Evolutionary conservation across 2,888 invertebrate genomes (phyloP), one percentile per base, ranked within the genome.

Genomic region (Beris chalybata): DNA sequence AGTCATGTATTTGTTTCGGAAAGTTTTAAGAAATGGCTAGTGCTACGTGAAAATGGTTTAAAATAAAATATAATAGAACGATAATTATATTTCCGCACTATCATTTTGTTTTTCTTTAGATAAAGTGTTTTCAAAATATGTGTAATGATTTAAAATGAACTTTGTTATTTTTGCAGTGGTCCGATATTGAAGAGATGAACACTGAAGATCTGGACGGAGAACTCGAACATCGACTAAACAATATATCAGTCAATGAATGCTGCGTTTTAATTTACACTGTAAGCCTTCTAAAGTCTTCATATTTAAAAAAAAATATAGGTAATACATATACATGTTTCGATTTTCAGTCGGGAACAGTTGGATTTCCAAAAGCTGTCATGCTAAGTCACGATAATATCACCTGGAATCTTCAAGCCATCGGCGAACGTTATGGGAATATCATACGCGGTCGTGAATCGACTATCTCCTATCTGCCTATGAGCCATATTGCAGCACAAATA

Each of bases 301-400:
- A 6, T 52, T 22, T 52, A 1, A 4, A 52, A 15, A 11, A 13
- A 15, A 4, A 1, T 4, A 22, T 22, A 22, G n/a, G n/a, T n/a
- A n/a, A n/a, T n/a, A n/a, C n/a, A n/a, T n/a, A 22, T 22, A 22
- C 3, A 22, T 22, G 3, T 22, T 22, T 22, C 22, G 22, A 22
- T 22, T 61, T 83, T 53, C 79, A 92, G 91, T 93, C 93, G 1
- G 94, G 94, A 61, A 95, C 94, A 4, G 89, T 92, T 71, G 94
- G 94, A 43, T 86, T 89, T 73, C 94, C 95, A 30, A 96, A 96
- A 81, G 96, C 92, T 32, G 95, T 93, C 31, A 96, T 96, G 96
- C 78, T 96, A 70, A 90, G 88, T 68, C 96, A 96, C 78, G 96
- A 96, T 81, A 95, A 93, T 80, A 82, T 95, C 56, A 85, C 88